Base-by-base conservation (phyloP, 1,140 invertebrate species). In the Cepaea nemoralis region DNA sequence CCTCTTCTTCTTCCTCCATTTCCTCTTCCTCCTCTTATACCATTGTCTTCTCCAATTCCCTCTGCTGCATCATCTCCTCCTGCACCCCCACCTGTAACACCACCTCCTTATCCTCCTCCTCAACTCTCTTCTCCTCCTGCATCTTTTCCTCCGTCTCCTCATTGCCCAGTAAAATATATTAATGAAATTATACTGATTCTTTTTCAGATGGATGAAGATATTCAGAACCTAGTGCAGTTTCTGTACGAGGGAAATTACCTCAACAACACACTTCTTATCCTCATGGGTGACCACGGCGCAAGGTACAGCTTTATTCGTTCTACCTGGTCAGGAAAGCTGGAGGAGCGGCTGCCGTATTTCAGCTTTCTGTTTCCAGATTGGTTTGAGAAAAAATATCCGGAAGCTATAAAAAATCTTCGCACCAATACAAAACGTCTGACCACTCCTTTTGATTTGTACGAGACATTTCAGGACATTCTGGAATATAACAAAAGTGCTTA, bases 231-330 rank as follows among this genome's bases (percentile, higher is more conserved):
- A 48, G 59, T 91, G 10, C 97, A 91, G 96, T 97, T 88, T 92
- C 97, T 77, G 93, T 96, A 91, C 92, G 94, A 69, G 95, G 66
- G 75, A 27, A 82, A 85, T 6, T 76, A 85, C 50, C 85, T 93
- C 10, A 88, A 93, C 48, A 89, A 93, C 76, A 94, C 94, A 0
- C 88, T 93, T 0, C 89, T 98, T 0, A 93, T 98, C 39, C 93
- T 98, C 14, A 92, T 98, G 86, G 97, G 96, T 85, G 97, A 99
- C 91, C 97, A 99, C 90, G 97, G 97, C 85, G 94, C 97, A 86
- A 91, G 97, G 48, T 98, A 95, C 92, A 96, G 96, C 0, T 91
- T 92, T 0, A 94, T 96, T 24, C 89, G 95, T 40, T 89, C 93
- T 84, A 98, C 97, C 0, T 94, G 95, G 87, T 94, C 92, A 82